phyloP scores from a whole-genome alignment of 35 echinoderm and acorn worm species.

The Apostichopus parvimensis region DNA sequence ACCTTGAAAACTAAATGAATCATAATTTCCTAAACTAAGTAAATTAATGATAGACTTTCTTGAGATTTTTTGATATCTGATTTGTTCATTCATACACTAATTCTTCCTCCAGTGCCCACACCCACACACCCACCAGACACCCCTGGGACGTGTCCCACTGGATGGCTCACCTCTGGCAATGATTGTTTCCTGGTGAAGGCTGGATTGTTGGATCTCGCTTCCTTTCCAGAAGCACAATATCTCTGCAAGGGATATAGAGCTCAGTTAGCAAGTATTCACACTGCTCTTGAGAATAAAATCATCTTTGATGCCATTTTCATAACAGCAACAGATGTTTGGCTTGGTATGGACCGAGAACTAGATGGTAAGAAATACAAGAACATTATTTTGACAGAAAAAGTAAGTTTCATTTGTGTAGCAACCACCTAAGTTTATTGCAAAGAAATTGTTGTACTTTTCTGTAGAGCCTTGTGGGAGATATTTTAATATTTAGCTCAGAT shows the following conservation, averaged over 20 bases:
- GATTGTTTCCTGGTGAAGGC: conserved; percentile 74
- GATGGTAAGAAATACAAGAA: conserved; percentile 1
- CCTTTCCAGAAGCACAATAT: conserved; percentile 66
- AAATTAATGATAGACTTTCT: no score
- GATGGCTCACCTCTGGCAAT: conserved; percentile 65
- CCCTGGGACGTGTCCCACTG: conserved; percentile 66
- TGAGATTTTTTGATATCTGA: no score
- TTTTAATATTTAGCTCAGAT: no score
- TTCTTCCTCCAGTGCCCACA: neutral
- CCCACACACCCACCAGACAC: conserved; percentile 66
- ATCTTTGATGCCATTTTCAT: conserved; percentile 39
- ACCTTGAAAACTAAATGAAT: no score
- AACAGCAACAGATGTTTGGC: conserved; percentile 53
- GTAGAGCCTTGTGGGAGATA: no score
- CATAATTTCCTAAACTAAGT: no score
- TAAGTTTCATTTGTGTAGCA: no score
- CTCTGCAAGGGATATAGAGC: conserved; percentile 59
- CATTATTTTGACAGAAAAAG: no score
- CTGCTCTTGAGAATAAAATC: conserved; percentile 78
- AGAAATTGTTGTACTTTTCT: no score
- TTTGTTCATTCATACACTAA: no score
- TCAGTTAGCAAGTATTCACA: conserved; percentile 79
- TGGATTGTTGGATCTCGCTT: conserved; percentile 15
- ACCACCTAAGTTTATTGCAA: no score
- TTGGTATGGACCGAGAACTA: conserved; percentile 28